These are phyloP conservation scores for Morone saxatilis DNA, from an alignment of 2,113 vertebrate genomes.

Conservation along the genomic window DNA sequence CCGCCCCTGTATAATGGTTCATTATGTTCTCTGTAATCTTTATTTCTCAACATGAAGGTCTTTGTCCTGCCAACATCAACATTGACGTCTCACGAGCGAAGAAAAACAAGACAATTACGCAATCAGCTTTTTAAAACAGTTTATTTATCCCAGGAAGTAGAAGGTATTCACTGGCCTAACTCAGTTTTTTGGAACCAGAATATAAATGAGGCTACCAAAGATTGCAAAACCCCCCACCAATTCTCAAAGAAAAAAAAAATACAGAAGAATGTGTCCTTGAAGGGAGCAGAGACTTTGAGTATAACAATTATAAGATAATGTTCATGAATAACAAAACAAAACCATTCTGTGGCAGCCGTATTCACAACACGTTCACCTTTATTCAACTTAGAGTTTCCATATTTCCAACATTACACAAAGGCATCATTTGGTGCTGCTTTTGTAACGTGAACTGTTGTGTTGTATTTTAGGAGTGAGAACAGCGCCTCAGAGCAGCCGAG, in stretches of 20 bases:
- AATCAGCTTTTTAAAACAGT: neutral
- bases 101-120: neutral
- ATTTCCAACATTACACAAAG: neutral
- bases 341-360: neutral
- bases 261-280: neutral
- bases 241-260: neutral
- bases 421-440: conserved; percentile 5
- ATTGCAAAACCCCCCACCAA: neutral
- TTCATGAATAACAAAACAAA: too few species aligned
- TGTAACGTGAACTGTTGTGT: conserved; percentile 22
- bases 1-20: too few species aligned
- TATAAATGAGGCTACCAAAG: neutral
- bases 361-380: neutral
- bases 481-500: neutral
- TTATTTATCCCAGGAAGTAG: neutral
- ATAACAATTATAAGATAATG: too few species aligned
- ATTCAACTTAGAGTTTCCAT: neutral
- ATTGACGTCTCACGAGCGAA: neutral
- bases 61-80: neutral
- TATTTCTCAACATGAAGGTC: neutral
- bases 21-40: neutral
- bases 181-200: neutral
- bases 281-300: neutral
- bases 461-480: conserved; percentile 10
- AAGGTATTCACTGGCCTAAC: too few species aligned